Percentiles rank a stretch among this genome's conserved stretches.
phyloP scores from a whole-genome alignment of 2,797 vertebrate species.

The Falco berigora region DNA sequence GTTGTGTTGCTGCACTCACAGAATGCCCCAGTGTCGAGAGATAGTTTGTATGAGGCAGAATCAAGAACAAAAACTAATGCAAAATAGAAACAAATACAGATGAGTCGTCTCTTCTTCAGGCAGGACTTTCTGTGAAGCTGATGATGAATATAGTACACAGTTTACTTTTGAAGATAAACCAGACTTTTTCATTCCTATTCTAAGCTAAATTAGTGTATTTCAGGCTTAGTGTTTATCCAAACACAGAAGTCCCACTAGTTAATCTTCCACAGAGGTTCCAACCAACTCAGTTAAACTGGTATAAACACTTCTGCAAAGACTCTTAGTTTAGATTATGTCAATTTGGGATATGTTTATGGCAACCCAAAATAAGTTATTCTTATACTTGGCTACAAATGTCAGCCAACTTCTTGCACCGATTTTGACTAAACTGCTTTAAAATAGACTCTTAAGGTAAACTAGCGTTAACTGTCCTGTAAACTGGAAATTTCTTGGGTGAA shows the following conservation, averaged over 20 bases:
- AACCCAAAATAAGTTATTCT: constrained; percentile 13
- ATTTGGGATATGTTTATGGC: constrained; percentile 30
- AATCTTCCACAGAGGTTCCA: not conserved
- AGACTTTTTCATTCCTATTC: not conserved
- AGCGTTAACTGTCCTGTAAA: not conserved
- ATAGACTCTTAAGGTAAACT: not conserved
- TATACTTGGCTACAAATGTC: not conserved
- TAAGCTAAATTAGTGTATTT: not conserved
- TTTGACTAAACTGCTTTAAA: not conserved
- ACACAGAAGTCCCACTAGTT: not conserved
- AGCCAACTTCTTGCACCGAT: constrained; percentile 10
- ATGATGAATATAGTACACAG: not conserved
- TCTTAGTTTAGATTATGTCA: constrained; percentile 10
- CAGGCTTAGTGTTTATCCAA: constrained; percentile 9
- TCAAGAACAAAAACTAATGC: not conserved
- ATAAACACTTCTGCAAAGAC: constrained; percentile 8
- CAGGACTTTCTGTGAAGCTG: not conserved
- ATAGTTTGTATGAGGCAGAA: not conserved
- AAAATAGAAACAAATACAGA: not conserved
- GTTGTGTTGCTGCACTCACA: not conserved
- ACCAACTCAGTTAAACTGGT: not conserved
- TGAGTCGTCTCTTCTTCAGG: not conserved
- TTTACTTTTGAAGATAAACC: constrained; percentile 26
- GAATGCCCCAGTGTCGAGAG: not conserved
- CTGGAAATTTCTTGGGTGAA: not conserved